Conservation (phyloP, 2,113 vertebrate genomes). For the Crypturellus undulatus region DNA sequence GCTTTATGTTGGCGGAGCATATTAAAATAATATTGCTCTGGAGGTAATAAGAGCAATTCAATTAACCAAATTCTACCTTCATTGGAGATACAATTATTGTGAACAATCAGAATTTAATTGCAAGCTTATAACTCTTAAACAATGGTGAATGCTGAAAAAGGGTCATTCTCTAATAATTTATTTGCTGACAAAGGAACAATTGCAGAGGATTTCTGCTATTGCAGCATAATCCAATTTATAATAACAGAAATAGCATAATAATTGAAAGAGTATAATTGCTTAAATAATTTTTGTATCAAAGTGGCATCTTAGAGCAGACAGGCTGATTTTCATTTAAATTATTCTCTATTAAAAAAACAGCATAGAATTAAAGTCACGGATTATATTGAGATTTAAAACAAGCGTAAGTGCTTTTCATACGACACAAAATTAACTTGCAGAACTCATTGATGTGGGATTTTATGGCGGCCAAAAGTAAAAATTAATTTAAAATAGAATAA, state of each 20-base stretch:
- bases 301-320: not conserved
- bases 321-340: not conserved
- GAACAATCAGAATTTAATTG: slow-evolving; percentile 40
- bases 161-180: not conserved
- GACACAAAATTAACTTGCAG: not conserved
- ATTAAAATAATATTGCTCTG: slow-evolving; percentile 25
- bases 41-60: slow-evolving; percentile 22
- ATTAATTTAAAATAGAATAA: slow-evolving; percentile 39
- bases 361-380: not conserved
- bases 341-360: not conserved
- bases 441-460: slow-evolving; percentile 33
- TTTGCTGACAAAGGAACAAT: not conserved
- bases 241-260: not conserved
- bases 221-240: not conserved
- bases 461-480: slow-evolving; percentile 13
- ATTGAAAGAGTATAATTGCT: not conserved
- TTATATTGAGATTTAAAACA: slow-evolving; percentile 11
- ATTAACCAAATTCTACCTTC: slow-evolving; percentile 37
- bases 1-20: not conserved
- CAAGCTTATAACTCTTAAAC: not conserved
- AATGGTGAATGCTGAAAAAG: not conserved
- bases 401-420: not conserved
- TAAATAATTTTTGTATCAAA: not conserved
- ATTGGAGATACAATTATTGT: slow-evolving; percentile 8
- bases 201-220: not conserved